phyloP scores from a whole-genome alignment of 2,797 vertebrate species.

The Cossypha caffra region DNA sequence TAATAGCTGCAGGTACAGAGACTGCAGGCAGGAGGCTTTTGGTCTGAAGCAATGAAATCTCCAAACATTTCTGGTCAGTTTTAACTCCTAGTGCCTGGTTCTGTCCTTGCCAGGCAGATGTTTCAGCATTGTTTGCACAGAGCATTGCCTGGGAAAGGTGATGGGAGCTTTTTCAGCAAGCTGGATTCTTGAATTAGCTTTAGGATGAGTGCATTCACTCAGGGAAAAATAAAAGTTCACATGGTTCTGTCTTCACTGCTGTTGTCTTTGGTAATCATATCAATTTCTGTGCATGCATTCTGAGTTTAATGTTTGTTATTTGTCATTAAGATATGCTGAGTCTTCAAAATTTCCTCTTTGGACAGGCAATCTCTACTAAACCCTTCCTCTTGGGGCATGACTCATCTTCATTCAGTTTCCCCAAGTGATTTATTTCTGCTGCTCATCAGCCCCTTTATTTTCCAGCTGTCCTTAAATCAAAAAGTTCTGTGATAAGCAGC shows the following conservation, averaged over 20 bases:
- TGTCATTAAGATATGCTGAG: not conserved
- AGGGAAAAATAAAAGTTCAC: not conserved
- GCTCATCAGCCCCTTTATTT: not conserved
- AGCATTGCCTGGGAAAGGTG: not conserved
- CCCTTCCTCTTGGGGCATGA: not conserved
- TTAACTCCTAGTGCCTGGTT: not conserved
- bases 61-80: not conserved
- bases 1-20: not conserved
- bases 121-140: not conserved
- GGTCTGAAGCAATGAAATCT: not conserved
- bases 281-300: not conserved
- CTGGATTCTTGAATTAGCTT: not conserved
- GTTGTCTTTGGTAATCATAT: not conserved
- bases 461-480: not conserved
- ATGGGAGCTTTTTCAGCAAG: not conserved
- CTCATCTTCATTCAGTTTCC: not conserved
- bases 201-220: not conserved
- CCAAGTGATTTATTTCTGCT: not conserved
- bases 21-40: not conserved
- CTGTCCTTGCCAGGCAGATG: not conserved
- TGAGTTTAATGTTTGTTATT: not conserved
- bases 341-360: not conserved
- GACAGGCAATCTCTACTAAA: not conserved
- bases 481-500: not conserved
- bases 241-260: not conserved